These are phyloP conservation scores for Psittacula derbiana DNA, from an alignment of 2,797 vertebrate genomes.

Conservation along the genomic window DNA sequence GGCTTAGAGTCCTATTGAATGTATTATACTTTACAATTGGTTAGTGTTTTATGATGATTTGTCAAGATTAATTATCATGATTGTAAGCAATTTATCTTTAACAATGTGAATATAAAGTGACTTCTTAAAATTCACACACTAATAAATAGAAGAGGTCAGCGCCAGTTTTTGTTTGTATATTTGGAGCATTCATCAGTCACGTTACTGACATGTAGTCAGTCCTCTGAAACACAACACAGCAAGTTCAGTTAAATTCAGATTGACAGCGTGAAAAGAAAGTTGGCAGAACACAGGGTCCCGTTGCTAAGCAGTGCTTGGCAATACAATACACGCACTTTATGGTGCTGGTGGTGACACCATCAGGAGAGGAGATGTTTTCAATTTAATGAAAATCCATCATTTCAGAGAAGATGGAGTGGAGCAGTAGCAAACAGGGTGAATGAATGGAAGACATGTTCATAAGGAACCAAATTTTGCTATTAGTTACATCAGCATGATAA, in stretches of 20 bases:
- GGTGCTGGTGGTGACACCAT: constrained; percentile 48
- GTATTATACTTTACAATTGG: constrained; percentile 3
- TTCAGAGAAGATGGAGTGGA: not conserved
- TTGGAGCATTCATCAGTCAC: constrained; percentile 44
- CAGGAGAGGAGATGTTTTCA: constrained; percentile 40
- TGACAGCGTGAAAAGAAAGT: constrained; percentile 65
- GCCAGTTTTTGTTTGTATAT: constrained; percentile 32
- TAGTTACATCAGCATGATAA: not conserved
- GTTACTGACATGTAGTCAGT: constrained; percentile 47
- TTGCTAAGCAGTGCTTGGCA: constrained; percentile 74
- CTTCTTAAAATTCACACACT: constrained; percentile 41
- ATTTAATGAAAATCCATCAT: constrained; percentile 1
- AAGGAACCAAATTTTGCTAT: constrained; percentile 6
- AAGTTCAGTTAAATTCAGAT: constrained; percentile 70
- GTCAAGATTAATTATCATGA: constrained; percentile 42
- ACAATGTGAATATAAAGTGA: not conserved
- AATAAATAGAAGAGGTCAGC: constrained; percentile 20
- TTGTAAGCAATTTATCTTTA: constrained; percentile 55
- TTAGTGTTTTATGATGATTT: constrained; percentile 14
- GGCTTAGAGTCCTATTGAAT: not conserved
- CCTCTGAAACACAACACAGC: constrained; percentile 65
- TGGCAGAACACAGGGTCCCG: constrained; percentile 73
- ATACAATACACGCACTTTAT: not conserved
- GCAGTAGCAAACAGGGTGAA: not conserved
- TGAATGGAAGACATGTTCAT: not conserved